Conservation (phyloP, 1,140 invertebrate species). For the Polyergus mexicanus region DNA sequence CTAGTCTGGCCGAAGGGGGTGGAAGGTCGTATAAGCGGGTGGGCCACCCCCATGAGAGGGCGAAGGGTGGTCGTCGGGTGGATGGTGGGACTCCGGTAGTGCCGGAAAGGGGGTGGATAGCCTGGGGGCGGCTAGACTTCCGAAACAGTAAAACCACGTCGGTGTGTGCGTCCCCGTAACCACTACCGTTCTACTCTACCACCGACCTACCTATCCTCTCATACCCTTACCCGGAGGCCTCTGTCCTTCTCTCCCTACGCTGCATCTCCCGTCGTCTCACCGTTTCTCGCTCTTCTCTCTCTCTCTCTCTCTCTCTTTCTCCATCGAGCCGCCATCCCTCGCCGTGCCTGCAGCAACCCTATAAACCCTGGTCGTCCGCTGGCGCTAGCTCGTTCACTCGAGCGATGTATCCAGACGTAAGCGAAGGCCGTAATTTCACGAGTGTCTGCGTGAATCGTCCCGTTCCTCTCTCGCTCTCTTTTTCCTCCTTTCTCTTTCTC, state of each 20-base stretch:
- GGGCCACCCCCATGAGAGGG: constrained; percentile 69
- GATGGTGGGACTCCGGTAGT: constrained; percentile 70
- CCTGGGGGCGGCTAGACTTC: constrained; percentile 82
- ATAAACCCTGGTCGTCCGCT: constrained; percentile 81
- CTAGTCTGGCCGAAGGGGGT: constrained; percentile 80
- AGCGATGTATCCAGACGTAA: constrained; percentile 81
- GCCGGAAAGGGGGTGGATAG: constrained; percentile 76
- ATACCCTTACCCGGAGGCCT: constrained; percentile 58
- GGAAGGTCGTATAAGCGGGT: constrained; percentile 81
- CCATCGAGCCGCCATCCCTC: constrained; percentile 54
- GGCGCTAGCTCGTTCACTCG: constrained; percentile 77
- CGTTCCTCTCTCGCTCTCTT: constrained; percentile 22
- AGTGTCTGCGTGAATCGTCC: constrained; percentile 77
- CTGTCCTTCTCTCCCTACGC: constrained; percentile 65
- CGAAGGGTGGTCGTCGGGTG: constrained; percentile 71
- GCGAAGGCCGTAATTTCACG: constrained; percentile 82
- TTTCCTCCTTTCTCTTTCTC: constrained; percentile 11
- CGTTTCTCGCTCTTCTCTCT: constrained; percentile 55
- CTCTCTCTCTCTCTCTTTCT: constrained; percentile 42
- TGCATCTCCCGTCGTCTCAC: constrained; percentile 56
- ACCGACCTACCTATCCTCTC: constrained; percentile 70
- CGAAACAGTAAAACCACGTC: constrained; percentile 83
- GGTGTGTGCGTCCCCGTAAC: constrained; percentile 78
- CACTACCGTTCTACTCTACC: constrained; percentile 67
- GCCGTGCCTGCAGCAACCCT: constrained; percentile 71